Conservation (phyloP, 37 sponge, comb jelly and placozoan species). For the Axinella damicornis region DNA sequence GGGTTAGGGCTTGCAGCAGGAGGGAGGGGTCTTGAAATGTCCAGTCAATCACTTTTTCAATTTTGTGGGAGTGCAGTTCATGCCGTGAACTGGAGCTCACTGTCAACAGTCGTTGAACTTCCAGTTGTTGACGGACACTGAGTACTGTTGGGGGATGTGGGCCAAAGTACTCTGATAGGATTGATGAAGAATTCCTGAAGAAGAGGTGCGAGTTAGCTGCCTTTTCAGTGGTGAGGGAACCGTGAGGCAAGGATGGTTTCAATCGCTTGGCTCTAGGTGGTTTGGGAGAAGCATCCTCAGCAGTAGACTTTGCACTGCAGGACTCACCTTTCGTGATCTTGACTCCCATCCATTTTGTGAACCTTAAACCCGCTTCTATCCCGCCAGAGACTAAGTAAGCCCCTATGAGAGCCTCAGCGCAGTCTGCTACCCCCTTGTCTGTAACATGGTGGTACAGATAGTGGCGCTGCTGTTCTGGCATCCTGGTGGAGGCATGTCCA, state of each 20-base stretch:
- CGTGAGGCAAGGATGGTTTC: background rate
- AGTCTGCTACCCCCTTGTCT: conserved; percentile 94
- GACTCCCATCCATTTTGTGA: conserved; percentile 82
- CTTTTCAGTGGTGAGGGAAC: background rate
- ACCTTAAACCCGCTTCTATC: conserved; percentile 67
- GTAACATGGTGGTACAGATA: conserved; percentile 70
- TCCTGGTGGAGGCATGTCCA: background rate
- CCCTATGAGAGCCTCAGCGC: conserved; percentile 90
- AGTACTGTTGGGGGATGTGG: conserved; percentile 11
- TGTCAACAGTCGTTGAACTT: background rate
- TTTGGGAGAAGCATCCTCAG: background rate
- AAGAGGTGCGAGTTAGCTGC: background rate
- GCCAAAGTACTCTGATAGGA: conserved; percentile 6
- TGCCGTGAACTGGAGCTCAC: background rate
- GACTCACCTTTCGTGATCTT: conserved; percentile 12
- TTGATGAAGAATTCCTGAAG: conserved; percentile 1
- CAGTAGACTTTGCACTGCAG: background rate
- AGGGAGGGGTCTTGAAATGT: conserved; percentile 70
- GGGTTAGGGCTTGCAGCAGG: conserved; percentile 93
- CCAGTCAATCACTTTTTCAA: conserved; percentile 56
- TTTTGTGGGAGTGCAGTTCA: background rate
- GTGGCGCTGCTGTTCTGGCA: conserved; percentile 12
- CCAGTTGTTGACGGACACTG: background rate
- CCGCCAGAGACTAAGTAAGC: conserved; percentile 90
- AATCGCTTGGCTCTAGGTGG: background rate